Percentiles rank a stretch among this genome's conserved stretches.
These are phyloP conservation scores for Leucopsar rothschildi DNA, from an alignment of 2,113 vertebrate genomes.

Conservation along the genomic window DNA sequence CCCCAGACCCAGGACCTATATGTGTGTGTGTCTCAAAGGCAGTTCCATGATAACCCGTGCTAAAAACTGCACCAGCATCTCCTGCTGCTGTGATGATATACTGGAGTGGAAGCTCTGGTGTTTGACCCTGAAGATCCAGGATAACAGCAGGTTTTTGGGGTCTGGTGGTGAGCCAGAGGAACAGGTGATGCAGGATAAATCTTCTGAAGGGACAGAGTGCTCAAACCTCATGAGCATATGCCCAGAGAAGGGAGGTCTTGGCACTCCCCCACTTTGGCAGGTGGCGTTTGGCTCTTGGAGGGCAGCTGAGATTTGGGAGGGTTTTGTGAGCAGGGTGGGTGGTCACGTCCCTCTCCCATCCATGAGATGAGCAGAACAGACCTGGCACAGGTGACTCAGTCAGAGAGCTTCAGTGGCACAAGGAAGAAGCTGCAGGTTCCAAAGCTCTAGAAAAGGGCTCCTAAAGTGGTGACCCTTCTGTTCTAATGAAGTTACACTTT, in stretches of 20 bases:
- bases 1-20: neutral
- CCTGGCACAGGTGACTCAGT: neutral
- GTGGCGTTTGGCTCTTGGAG: neutral
- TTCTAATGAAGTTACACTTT: neutral
- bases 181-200: neutral
- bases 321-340: neutral
- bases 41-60: rapidly evolving
- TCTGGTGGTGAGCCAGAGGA: neutral
- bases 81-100: neutral
- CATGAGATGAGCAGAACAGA: neutral
- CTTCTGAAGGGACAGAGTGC: neutral
- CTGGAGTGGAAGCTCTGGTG: neutral
- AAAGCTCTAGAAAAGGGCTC: neutral
- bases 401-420: neutral
- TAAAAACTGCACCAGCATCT: neutral
- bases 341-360: neutral
- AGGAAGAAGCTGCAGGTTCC: neutral
- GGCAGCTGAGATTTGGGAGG: neutral
- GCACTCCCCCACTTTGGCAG: neutral
- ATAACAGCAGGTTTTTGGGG: neutral
- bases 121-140: neutral
- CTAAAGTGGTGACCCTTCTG: neutral
- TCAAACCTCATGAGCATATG: neutral
- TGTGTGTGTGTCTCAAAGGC: neutral
- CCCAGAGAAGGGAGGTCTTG: neutral